These are phyloP conservation scores for Chlorospingus flavigularis DNA, from an alignment of 2,797 vertebrate species.

Conservation along the genomic window DNA sequence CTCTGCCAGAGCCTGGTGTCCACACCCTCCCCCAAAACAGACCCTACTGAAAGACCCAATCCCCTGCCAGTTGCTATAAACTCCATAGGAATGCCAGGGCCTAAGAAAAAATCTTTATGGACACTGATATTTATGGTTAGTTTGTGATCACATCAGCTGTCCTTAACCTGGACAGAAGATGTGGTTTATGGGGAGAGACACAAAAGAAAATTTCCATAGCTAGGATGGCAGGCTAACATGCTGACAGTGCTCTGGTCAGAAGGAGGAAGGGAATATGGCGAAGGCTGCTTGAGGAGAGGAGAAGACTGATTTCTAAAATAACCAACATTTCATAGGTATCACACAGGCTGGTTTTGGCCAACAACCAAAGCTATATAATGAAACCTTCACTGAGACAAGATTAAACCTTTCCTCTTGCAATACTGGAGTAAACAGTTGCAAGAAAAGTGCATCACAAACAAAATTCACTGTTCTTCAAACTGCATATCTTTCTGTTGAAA, in stretches of 20 bases:
- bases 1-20: background rate
- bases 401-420: background rate
- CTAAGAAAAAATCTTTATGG: background rate
- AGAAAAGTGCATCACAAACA: background rate
- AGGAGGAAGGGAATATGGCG: background rate
- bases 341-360: background rate
- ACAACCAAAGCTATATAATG: background rate
- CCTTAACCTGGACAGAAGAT: background rate
- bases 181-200: background rate
- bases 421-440: background rate
- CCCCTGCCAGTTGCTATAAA: background rate
- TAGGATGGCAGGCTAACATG: background rate
- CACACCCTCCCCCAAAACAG: background rate
- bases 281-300: background rate
- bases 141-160: background rate
- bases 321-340: background rate
- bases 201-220: background rate
- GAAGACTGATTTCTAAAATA: background rate
- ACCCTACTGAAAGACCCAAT: background rate
- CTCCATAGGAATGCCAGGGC: background rate
- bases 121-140: background rate
- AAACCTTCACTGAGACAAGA: background rate
- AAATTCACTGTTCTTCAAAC: background rate
- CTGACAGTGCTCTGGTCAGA: background rate
- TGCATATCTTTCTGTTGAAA: background rate